Base-by-base conservation (phyloP, 2,113 vertebrate species). In the Clarias macrocephalus region DNA sequence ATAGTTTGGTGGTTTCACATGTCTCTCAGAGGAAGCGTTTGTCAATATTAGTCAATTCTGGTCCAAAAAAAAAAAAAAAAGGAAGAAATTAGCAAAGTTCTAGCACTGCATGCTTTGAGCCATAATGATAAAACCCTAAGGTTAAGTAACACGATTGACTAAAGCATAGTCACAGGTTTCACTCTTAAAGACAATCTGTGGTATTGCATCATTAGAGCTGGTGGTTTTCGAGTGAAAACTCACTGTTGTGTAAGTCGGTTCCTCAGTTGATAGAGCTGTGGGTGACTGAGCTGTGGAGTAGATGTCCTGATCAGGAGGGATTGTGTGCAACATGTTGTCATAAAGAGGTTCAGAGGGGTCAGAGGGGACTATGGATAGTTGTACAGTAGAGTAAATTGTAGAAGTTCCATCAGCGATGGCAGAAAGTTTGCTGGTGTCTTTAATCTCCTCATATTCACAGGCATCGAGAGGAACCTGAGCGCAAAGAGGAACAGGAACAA, bases 321-420 rank as follows among this genome's bases (percentile, higher is more conserved):
- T 59, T 73, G 83, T 48, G 52, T 2, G 52, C 80, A 72, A 70
- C 1, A 12, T 15, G 13, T 80, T 79, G 54, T 7, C 52, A 70
- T 77, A 52, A 56, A 28, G 23, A 52, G 15, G 18, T 33, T 79
- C 33, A 33, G 72, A 68, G 60, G 68, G 48, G 28, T 77, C 60
- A 63, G 72, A 57, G 56, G 72, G 56, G 48, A 60, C 18, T 68
- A 28, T 65, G 70, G 73, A 6, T 7, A 23, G 25, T 23, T 42
- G 15, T 33, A 7, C 54, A 84, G 52, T 84, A 25, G 83, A 73
- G 18, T 52, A 87, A 48, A 84, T 13, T 42, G 83, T 42, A 92
- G 80, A 54, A 93, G 70, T 62, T 89, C 91, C 89, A 95, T 66
- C 54, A 87, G 92, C 83, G 92, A 90, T 0, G 90, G 92, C 23